A percentile compares a stretch with the other conserved stretches of the same genome.
Conservation (phyloP, 2,888 invertebrate species). For the Thereva unica region DNA sequence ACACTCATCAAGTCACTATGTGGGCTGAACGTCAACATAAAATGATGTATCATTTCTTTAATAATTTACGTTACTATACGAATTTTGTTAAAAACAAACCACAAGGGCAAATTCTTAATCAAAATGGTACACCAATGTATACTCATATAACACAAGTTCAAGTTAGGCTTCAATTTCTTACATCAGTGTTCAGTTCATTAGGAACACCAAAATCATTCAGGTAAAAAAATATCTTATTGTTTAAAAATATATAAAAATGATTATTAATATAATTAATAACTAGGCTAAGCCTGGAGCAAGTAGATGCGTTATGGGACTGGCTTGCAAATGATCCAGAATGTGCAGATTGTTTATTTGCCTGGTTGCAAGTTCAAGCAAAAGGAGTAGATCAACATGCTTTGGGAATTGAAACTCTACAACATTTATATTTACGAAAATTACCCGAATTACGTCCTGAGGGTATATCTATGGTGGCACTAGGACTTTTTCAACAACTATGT, state of each 20-base stretch:
- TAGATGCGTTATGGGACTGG: slow-evolving; percentile 90
- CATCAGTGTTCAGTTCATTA: slow-evolving; percentile 87
- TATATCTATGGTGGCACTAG: slow-evolving; percentile 89
- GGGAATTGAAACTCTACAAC: slow-evolving; percentile 82
- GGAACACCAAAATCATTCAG: slow-evolving; percentile 88
- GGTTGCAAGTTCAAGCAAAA: slow-evolving; percentile 90
- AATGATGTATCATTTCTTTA: slow-evolving; percentile 92
- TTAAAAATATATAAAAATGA: not conserved
- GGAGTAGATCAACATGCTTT: slow-evolving; percentile 91
- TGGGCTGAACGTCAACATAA: slow-evolving; percentile 92
- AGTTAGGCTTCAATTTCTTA: slow-evolving; percentile 87
- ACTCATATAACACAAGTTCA: slow-evolving; percentile 88
- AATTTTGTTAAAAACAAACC: slow-evolving; percentile 54
- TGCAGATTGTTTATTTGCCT: slow-evolving; percentile 89
- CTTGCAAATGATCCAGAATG: slow-evolving; percentile 83
- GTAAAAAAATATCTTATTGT: slow-evolving; percentile 60
- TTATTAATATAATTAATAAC: not conserved
- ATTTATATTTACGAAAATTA: slow-evolving; percentile 86
- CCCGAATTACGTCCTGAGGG: slow-evolving; percentile 85
- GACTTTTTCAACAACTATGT: slow-evolving; percentile 88
- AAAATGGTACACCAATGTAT: slow-evolving; percentile 60
- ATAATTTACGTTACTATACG: slow-evolving; percentile 79
- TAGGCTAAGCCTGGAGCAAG: slow-evolving; percentile 81
- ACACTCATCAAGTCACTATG: slow-evolving; percentile 83
- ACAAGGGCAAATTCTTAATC: slow-evolving; percentile 47